Conservation (phyloP, 1,140 invertebrate genomes). For the Mylabris phalerata region DNA sequence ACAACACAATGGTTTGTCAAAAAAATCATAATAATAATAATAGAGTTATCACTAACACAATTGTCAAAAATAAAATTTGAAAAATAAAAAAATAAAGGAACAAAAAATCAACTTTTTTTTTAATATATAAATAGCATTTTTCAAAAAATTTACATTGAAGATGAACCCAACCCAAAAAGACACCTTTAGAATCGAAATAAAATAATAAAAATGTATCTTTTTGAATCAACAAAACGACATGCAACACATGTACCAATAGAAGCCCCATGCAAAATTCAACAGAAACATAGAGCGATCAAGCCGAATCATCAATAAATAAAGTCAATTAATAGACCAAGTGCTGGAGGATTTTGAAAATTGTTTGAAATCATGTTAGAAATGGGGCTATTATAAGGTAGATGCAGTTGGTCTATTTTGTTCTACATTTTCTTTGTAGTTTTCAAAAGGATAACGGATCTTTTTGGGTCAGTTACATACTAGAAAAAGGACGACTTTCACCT, state of each 20-base stretch:
- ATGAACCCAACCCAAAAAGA: constrained; percentile 31
- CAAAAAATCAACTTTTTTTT: no score
- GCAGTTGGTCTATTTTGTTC: no score
- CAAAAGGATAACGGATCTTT: constrained; percentile 28
- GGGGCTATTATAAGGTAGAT: no score
- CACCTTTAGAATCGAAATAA: constrained; percentile 11
- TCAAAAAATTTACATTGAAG: constrained; percentile 2
- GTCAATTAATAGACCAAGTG: constrained; percentile 3
- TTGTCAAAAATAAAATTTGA: background rate
- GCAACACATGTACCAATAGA: constrained; percentile 21
- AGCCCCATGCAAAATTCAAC: constrained; percentile 21
- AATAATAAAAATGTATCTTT: background rate
- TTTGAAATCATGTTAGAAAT: no score
- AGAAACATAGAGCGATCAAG: constrained; percentile 4
- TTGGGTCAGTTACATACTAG: constrained; percentile 42
- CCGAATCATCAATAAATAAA: constrained; percentile 7
- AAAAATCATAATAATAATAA: background rate
- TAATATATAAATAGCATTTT: no score
- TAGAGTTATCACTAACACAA: background rate
- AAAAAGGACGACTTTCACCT: constrained; percentile 22
- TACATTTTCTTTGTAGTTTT: no score
- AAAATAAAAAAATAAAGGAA: no score
- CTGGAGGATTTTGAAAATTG: no score
- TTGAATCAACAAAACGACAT: constrained; percentile 10
- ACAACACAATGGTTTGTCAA: constrained; percentile 16